Evolutionary conservation across 1,140 invertebrate species (phyloP), one percentile per base, ranked within the genome.

Genomic region (Melipona quadrifasciata): DNA sequence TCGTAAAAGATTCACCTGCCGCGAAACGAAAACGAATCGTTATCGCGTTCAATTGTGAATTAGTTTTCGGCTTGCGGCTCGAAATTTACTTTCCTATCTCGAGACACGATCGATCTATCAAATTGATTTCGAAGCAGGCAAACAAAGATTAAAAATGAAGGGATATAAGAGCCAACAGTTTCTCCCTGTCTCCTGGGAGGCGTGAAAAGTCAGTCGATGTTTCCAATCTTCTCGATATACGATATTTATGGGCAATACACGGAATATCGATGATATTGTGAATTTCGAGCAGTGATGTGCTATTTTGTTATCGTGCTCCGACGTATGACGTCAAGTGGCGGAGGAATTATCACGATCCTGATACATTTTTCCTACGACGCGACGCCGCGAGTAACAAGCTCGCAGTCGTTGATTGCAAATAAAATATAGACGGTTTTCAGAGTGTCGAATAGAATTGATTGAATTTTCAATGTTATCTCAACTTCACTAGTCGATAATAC

Each of bases 211-310:
- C n/a, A 79, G 34, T 39, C n/a, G 67, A 81, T 39, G n/a, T 73
- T 72, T 81, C 27, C 79, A 81, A 73, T 81, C 79, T 73, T 64
- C 68, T 21, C 55, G 55, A 61, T 64, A 61, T 55, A 34, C 14
- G 47, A 81, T 81, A 81, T 81, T 81, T 81, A 81, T 73, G 31
- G 57, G 73, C 70, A 73, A 73, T 39, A 70, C 65, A 31, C 47
- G 67, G 78, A 70, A 80, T 70, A 80, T 80, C 78, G 55, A 34
- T 17, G 31, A 31, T 39, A 55, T 73, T 51, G 47, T 3, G 39
- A 80, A 34, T n/a, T 72, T 14, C 39, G 31, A n/a, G 39, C 21
- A 47, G 19, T 51, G 53, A 24, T 71, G 27, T 21, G n/a, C 65
- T 16, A 24, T 57, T 67, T 70, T 65, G 51, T 67, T 55, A 55